Base-by-base conservation (phyloP, 2,888 invertebrate species). In the Geophilus truncorum region DNA sequence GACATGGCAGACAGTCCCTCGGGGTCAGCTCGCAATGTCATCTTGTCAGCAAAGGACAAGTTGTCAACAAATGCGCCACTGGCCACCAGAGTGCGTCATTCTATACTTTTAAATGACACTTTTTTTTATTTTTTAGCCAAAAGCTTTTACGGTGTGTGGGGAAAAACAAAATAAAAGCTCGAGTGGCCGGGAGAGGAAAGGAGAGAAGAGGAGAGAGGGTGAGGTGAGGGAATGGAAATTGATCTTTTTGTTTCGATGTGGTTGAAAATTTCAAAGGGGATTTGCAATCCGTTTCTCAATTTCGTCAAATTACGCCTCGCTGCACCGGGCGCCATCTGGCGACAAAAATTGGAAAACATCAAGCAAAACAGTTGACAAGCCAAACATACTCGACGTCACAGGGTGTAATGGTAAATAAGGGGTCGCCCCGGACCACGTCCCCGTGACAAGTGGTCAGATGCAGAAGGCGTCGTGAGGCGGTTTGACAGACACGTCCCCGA, bases 31-130 rank as follows among this genome's bases (percentile, higher is more conserved):
- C 57, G 10, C 21, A 23, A 62, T 62, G 57, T 62, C 57, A 62
- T 18, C 57, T 62, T 62, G 57, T 62, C 57, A 62, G 21, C 23
- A 62, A 62, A 62, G 57, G 57, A 62, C 57, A 62, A 62, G 57
- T 62, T 62, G 57, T 62, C 57, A 62, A 62, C 57, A 62, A 62
- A 62, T 62, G 57, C 57, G 21, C 57, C 57, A 23, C 57, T 62
- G 57, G 57, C 57, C 57, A 62, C 57, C 57, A 62, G 57, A 62
- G 57, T 62, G 57, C 57, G 57, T 62, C 23, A 62, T 62, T 23
- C 57, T 23, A 62, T 23, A 62, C 57, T 62, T 62, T 62, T 62
- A 62, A 62, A 62, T 23, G 57, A 21, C 57, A 62, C 23, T 62
- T 62, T 18, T 18, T 2, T 4, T 18, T 57, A 4, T 57, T 18